Base-by-base conservation (phyloP, 2,113 vertebrate genomes). In the Bos indicus region DNA sequence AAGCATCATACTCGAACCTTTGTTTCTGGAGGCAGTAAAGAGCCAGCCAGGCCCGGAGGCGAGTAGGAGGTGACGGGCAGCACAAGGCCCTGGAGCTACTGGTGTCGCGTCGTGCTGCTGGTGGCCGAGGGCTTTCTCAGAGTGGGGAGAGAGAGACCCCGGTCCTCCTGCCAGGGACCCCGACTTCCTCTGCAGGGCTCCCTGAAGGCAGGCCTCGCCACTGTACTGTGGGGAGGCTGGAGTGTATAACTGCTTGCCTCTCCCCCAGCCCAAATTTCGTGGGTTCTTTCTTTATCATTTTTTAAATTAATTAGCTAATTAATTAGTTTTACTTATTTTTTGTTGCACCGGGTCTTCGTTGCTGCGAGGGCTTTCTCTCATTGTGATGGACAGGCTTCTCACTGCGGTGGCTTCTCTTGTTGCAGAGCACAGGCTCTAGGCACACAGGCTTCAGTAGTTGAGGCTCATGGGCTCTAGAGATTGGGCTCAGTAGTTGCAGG, bases 1-100 rank as follows among this genome's bases (percentile, higher is more conserved):
- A 84, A 95, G 28, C 23, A 8, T 30, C 23, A 6, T 40, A 28
- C 87, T 91, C 36, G 82, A 40, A 46, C 64, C 93, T 94, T 88
- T 60, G n/a, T 91, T 88, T 85, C 90, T 94, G 97, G 90, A 95
- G 93, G 26, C 56, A 26, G 86, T 64, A 12, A 78, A 83, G 82
- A 84, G 36, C 15, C 74, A 87, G 82, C 82, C 80, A 33, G 57
- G 86, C 86, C 48, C n/a, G 57, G 91, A 88, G 82, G 33, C 54
- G 71, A 88, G 93, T 83, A 51, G 95, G 93, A 91, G 48, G 95
- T 62, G 87, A 30, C 46, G 43, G 74, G 77, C 64, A 28, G 1
- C 8, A 2, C 13, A 51, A 54, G 80, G 78, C n/a, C 86, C 82
- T 52, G 57, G 17, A 43, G 62, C 78, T 92, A 0, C 62, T 83